Conservation (phyloP, 2,888 invertebrate genomes). For the Cephus nigrinus region DNA sequence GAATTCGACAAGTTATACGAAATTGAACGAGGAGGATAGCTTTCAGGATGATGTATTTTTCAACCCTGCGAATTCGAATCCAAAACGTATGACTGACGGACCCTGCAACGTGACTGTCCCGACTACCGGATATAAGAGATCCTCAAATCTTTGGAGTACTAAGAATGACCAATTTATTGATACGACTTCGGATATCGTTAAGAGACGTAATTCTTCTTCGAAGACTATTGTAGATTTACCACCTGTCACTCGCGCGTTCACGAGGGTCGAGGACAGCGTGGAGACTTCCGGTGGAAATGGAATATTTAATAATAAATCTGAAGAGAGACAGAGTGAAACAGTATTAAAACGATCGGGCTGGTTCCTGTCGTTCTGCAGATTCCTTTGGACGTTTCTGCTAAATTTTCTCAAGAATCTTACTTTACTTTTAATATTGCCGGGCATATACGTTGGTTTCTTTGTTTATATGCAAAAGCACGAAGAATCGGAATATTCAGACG, state of each 20-base stretch:
- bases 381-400: conserved; percentile 17
- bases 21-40: background rate
- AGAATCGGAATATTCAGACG: background rate
- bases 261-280: background rate
- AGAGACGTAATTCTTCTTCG: background rate
- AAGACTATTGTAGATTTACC: background rate
- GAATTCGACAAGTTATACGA: background rate
- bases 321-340: background rate
- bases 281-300: background rate
- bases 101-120: background rate
- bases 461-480: conserved; percentile 35
- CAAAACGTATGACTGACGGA: background rate
- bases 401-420: conserved; percentile 42
- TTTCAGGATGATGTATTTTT: background rate
- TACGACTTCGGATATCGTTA: background rate
- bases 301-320: background rate
- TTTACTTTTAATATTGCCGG: conserved; percentile 46
- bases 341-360: background rate
- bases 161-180: background rate
- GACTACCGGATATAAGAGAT: background rate
- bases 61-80: background rate
- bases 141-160: background rate
- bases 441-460: conserved; percentile 43
- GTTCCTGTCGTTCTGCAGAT: background rate
- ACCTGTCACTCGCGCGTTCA: background rate